Evolutionary conservation across 1,140 invertebrate genomes (phyloP).

Genomic region (Acromyrmex charruanus): DNA sequence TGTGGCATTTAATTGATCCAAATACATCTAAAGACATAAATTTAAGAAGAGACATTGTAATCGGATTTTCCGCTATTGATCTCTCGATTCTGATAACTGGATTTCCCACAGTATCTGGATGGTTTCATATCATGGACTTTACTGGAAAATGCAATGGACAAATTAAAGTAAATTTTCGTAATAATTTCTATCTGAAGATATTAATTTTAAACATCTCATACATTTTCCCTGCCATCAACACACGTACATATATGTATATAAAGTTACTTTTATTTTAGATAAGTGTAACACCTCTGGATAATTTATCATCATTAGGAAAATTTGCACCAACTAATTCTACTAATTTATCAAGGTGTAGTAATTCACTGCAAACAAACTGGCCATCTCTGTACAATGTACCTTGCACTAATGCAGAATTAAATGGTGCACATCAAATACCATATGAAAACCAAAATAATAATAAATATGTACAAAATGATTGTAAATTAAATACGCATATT

Average conservation of each 20-base stretch:
- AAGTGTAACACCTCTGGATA: slow-evolving; percentile 86
- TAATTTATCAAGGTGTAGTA: slow-evolving; percentile 37
- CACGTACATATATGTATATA: slow-evolving; percentile 61
- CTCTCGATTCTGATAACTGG: slow-evolving; percentile 86
- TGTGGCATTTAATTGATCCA: slow-evolving; percentile 88
- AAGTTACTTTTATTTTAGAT: slow-evolving; percentile 79
- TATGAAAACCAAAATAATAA: slow-evolving; percentile 16
- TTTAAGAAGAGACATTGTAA: slow-evolving; percentile 83
- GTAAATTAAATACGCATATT: slow-evolving; percentile 59
- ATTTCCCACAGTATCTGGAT: slow-evolving; percentile 87
- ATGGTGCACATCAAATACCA: slow-evolving; percentile 20
- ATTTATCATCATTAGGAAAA: slow-evolving; percentile 78
- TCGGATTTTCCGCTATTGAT: slow-evolving; percentile 89
- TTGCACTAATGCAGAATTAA: slow-evolving; percentile 27
- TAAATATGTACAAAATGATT: slow-evolving; percentile 22
- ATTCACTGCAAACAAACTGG: slow-evolving; percentile 62
- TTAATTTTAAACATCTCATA: not conserved
- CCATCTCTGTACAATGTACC: slow-evolving; percentile 51
- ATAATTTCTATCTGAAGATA: slow-evolving; percentile 14
- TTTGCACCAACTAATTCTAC: slow-evolving; percentile 48
- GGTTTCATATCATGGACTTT: slow-evolving; percentile 89
- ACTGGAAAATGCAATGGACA: slow-evolving; percentile 88
- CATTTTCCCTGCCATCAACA: not conserved
- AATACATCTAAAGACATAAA: slow-evolving; percentile 84
- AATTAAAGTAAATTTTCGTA: slow-evolving; percentile 85